Evolutionary conservation across 2,797 vertebrate species (phyloP).

Genomic region (Pogoniulus pusillus): DNA sequence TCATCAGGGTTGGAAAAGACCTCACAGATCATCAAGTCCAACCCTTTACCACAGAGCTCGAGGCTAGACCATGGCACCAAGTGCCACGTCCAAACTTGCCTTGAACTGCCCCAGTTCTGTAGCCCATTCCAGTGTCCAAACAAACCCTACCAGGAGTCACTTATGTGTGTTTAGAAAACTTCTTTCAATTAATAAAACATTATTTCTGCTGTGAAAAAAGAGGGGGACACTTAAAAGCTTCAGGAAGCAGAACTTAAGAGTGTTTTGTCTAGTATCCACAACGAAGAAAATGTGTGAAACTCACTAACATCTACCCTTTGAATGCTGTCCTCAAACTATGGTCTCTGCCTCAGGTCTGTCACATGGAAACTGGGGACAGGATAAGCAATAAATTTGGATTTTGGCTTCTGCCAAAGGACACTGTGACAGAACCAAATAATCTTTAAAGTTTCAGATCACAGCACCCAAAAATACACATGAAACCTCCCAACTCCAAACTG

Average conservation of each 20-base stretch:
- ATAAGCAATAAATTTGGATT: background rate
- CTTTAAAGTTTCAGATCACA: background rate
- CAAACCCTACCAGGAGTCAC: background rate
- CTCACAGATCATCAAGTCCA: too few species aligned
- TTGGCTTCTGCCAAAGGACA: background rate
- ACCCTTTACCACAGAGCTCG: too few species aligned
- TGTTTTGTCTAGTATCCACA: background rate
- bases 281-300: background rate
- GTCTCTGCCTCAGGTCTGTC: background rate
- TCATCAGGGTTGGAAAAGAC: too few species aligned
- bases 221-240: background rate
- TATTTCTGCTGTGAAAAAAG: background rate
- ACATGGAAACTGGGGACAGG: fast-evolving
- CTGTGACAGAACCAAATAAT: background rate
- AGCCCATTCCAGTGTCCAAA: too few species aligned
- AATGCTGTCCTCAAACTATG: background rate
- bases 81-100: too few species aligned
- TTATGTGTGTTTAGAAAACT: background rate
- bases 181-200: background rate
- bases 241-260: background rate
- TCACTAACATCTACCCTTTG: background rate
- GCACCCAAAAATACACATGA: background rate
- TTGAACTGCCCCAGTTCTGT: too few species aligned
- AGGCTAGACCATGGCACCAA: too few species aligned
- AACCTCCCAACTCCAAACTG: background rate